Evolutionary conservation across 2,888 invertebrate species (phyloP).

Genomic region (Trachelus troglodyta): DNA sequence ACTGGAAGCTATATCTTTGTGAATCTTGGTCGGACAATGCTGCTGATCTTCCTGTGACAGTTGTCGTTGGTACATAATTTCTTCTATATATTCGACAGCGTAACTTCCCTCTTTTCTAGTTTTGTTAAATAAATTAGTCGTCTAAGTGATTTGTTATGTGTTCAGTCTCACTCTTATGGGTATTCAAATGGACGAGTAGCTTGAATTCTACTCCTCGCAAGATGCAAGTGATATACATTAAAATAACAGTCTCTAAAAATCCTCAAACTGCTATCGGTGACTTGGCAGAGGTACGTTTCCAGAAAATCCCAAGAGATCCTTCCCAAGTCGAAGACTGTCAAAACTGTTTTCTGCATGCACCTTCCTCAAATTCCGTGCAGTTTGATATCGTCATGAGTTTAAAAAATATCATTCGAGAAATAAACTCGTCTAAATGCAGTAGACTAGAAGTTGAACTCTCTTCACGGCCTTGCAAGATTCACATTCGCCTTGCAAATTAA

Average conservation of each 20-base stretch:
- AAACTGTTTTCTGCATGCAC: background rate
- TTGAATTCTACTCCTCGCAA: background rate
- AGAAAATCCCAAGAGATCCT: background rate
- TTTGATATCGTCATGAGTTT: constrained; percentile 7
- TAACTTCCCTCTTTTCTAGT: background rate
- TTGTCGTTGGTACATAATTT: background rate
- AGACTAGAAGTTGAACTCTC: constrained; percentile 43
- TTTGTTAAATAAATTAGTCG: constrained; percentile 28
- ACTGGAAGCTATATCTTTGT: background rate
- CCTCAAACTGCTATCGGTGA: background rate
- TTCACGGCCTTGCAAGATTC: background rate
- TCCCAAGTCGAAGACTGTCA: background rate
- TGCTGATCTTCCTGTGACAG: background rate
- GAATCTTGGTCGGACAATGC: background rate
- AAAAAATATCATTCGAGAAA: constrained; percentile 1
- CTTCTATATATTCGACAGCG: background rate
- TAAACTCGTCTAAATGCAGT: constrained; percentile 35
- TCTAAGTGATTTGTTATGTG: constrained; percentile 17
- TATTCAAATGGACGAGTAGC: constrained; percentile 14
- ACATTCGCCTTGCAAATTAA: background rate
- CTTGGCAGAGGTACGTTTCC: background rate
- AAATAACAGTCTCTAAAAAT: background rate
- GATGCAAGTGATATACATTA: background rate
- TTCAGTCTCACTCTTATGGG: constrained; percentile 31
- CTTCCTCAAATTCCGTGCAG: constrained; percentile 5